Evolutionary conservation across 1,140 invertebrate genomes (phyloP).

Genomic region (Drosophila equinoxialis): DNA sequence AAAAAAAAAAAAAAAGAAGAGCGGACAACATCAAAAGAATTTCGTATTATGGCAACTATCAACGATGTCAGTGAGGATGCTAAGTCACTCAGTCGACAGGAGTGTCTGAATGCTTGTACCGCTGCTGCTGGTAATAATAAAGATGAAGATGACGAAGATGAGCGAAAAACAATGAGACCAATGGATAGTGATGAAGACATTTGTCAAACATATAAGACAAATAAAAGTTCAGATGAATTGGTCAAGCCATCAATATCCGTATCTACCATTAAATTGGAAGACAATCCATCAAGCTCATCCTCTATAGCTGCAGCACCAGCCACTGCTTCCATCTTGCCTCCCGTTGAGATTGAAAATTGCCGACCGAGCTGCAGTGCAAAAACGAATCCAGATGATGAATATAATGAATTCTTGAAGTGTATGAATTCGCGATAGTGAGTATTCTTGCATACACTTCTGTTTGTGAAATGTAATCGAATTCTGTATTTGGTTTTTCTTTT

Average conservation of each 20-base stretch:
- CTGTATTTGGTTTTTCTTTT: neutral
- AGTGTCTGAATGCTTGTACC: neutral
- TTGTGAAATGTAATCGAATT: neutral
- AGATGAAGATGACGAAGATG: conserved; percentile 10
- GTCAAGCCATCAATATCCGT: neutral
- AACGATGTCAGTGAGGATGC: conserved; percentile 14
- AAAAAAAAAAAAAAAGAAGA: too few relatives aligned
- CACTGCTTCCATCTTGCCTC: neutral
- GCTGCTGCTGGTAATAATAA: neutral
- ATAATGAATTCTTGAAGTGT: neutral
- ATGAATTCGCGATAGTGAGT: conserved; percentile 37
- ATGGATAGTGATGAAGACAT: conserved; percentile 19
- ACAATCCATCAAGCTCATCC: conserved; percentile 3
- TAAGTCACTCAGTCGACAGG: neutral
- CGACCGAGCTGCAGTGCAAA: conserved; percentile 1
- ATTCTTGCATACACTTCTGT: neutral
- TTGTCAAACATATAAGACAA: neutral
- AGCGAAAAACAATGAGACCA: neutral
- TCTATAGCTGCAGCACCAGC: too few relatives aligned
- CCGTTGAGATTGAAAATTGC: neutral
- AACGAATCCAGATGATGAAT: conserved; percentile 4
- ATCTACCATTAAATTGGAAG: neutral
- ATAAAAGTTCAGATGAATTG: conserved; percentile 3
- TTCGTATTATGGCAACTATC: conserved; percentile 22
- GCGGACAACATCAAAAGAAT: too few relatives aligned